Evolutionary conservation across 2,113 vertebrate genomes (phyloP).

Genomic region (Nicator chloris): DNA sequence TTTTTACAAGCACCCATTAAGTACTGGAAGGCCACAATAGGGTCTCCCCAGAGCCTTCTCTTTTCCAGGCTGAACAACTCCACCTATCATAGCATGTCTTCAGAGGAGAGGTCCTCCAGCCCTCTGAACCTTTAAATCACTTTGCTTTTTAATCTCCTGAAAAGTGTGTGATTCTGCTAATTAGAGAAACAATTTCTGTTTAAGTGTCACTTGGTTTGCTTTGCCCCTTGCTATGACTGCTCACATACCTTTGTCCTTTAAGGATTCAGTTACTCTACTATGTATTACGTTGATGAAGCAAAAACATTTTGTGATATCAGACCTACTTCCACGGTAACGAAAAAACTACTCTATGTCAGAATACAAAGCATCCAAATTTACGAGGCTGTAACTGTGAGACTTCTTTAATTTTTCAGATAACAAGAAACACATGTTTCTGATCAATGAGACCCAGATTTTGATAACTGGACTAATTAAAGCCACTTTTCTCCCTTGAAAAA

Average conservation of each 20-base stretch:
- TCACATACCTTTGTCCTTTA: neutral
- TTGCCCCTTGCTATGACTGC: neutral
- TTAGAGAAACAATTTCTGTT: neutral
- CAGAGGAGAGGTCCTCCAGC: neutral
- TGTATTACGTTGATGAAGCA: neutral
- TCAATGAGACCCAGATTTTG: neutral
- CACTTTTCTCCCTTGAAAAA: neutral
- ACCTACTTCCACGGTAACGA: neutral
- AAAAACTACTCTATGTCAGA: neutral
- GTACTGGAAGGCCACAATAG: neutral
- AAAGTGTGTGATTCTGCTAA: neutral
- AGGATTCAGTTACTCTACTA: neutral
- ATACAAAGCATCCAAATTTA: neutral
- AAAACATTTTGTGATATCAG: neutral
- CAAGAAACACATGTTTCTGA: neutral
- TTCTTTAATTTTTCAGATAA: neutral
- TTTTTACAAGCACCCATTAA: neutral
- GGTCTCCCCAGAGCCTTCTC: neutral
- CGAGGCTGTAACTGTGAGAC: neutral
- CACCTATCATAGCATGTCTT: neutral
- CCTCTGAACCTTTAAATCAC: neutral
- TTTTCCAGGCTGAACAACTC: neutral
- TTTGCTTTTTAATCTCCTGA: neutral
- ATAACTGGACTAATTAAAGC: neutral
- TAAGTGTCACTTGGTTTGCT: neutral